These are phyloP conservation scores for Marmota monax DNA, from an alignment of 2,113 vertebrate genomes.

Conservation along the genomic window DNA sequence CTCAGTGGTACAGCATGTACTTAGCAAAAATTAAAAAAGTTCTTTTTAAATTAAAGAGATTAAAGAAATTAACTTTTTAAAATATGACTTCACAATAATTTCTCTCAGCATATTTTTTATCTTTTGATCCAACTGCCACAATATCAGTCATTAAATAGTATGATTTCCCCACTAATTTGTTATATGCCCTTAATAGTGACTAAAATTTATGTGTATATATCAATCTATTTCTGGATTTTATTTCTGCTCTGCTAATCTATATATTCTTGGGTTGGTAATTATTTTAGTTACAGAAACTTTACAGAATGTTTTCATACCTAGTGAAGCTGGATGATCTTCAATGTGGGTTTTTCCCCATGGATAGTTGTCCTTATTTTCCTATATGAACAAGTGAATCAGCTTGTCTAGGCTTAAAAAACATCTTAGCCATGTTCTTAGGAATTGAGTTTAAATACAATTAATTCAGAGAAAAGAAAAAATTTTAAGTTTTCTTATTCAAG, in stretches of 20 bases:
- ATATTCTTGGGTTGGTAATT: neutral
- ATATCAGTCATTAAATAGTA: neutral
- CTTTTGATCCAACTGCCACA: neutral
- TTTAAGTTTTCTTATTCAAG: neutral
- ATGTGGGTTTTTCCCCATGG: neutral
- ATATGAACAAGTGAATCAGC: neutral
- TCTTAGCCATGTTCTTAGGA: neutral
- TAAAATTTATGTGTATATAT: neutral
- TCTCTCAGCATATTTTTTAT: neutral
- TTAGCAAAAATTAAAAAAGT: neutral
- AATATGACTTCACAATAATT: neutral
- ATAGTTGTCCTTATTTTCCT: neutral
- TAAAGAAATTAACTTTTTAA: neutral
- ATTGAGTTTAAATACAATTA: constrained; percentile 31
- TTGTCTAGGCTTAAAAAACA: neutral
- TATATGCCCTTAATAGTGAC: neutral
- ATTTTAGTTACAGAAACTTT: neutral
- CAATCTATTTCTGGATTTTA: neutral
- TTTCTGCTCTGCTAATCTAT: neutral
- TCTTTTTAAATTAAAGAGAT: neutral
- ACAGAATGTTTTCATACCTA: neutral
- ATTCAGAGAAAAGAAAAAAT: neutral
- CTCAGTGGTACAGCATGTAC: neutral
- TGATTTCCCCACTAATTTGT: neutral
- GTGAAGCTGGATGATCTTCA: neutral